Percentiles rank a stretch among this genome's conserved stretches.
phyloP scores from a whole-genome alignment of 1,140 invertebrate genomes.

The Choristoneura fumiferana region DNA sequence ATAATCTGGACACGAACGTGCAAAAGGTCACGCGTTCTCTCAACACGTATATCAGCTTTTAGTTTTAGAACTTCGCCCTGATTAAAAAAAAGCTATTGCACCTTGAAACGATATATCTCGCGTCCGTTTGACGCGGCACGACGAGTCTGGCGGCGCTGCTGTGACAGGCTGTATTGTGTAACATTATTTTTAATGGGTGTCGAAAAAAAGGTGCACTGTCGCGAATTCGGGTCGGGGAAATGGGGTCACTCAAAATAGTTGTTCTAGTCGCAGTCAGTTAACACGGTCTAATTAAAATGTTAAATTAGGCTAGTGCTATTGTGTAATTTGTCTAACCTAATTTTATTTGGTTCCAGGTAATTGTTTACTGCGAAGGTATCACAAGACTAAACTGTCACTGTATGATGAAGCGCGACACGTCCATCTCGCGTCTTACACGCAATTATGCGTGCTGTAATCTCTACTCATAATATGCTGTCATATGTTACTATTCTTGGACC shows the following conservation, averaged over 20 bases:
- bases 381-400: no score
- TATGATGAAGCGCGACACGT: conserved; percentile 13
- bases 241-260: conserved; percentile 69
- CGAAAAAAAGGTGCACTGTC: conserved; percentile 58
- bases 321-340: conserved; percentile 34
- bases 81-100: conserved; percentile 33
- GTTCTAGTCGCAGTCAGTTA: conserved; percentile 59
- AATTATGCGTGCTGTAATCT: conserved; percentile 29
- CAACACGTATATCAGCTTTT: neutral
- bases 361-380: conserved; percentile 21
- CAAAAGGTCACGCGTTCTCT: neutral
- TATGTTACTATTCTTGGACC: conserved; percentile 56
- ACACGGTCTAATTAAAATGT: conserved; percentile 64
- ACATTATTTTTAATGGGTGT: conserved; percentile 64
- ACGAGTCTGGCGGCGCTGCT: conserved; percentile 48
- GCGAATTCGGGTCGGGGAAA: conserved; percentile 67
- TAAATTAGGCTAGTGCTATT: conserved; percentile 38
- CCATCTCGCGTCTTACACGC: conserved; percentile 35
- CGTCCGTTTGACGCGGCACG: conserved; percentile 41
- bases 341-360: conserved; percentile 62
- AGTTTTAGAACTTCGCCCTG: conserved; percentile 10
- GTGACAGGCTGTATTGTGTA: conserved; percentile 62
- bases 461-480: conserved; percentile 49
- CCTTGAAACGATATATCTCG: conserved; percentile 48
- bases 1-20: neutral